Conservation (phyloP, 2,888 invertebrate genomes). For the Acanthosepion lycidas region DNA sequence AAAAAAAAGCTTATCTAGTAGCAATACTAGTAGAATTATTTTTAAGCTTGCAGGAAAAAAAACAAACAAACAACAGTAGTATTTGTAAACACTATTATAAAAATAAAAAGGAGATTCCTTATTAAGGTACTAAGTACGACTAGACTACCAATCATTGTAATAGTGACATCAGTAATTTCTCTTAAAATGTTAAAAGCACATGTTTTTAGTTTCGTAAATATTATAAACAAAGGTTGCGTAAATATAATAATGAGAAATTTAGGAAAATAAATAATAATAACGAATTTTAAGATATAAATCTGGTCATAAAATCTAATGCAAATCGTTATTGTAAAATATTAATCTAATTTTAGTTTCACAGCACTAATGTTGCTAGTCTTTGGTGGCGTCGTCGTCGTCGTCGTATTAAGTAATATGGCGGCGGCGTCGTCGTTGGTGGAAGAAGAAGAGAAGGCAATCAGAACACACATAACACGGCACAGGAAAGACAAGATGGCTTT, state of each 20-base stretch:
- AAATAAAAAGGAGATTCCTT: background rate
- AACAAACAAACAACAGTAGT: no score
- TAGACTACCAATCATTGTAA: background rate
- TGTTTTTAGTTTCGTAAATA: background rate
- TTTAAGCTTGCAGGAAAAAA: no score
- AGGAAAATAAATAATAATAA: background rate
- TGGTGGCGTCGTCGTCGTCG: background rate
- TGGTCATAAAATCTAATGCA: background rate
- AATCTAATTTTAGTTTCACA: background rate
- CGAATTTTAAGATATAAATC: background rate
- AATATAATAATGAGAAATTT: background rate
- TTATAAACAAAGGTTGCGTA: background rate
- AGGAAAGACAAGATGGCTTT: conserved; percentile 66
- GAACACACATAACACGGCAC: background rate
- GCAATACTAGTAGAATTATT: no score
- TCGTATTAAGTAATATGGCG: background rate
- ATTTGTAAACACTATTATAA: no score
- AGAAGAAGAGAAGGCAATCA: background rate
- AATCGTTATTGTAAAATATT: background rate
- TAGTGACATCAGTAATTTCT: background rate
- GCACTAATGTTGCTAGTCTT: background rate
- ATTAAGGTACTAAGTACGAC: background rate
- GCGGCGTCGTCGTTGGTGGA: background rate
- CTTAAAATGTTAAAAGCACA: background rate
- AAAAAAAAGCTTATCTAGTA: no score